Evolutionary conservation across 2,113 vertebrate species (phyloP).

Genomic region (Agelaius phoeniceus): DNA sequence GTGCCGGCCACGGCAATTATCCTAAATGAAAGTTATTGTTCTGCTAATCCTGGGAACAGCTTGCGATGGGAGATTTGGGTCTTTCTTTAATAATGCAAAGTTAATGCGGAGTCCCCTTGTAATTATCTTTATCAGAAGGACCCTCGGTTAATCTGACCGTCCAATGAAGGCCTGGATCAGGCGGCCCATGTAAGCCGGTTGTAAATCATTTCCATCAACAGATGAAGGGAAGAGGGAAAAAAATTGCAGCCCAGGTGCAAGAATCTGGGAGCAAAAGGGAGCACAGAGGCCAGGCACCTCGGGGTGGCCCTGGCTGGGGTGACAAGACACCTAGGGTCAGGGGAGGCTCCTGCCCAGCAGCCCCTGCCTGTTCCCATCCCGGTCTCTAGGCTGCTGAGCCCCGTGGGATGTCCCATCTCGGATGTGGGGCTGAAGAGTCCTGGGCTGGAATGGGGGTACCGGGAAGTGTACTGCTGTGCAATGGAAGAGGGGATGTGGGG

Average conservation of each 20-base stretch:
- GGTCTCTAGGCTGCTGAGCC: accelerated
- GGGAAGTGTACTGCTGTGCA: background rate
- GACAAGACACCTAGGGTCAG: background rate
- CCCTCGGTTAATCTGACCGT: conserved; percentile 74
- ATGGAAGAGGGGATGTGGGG: background rate
- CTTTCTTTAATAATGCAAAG: conserved; percentile 83
- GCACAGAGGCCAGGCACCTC: background rate
- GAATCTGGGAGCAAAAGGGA: conserved; percentile 56
- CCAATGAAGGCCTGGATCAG: conserved; percentile 66
- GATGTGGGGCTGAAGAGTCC: background rate
- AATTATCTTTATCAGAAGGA: conserved; percentile 82
- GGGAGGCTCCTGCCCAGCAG: background rate
- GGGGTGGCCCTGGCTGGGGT: accelerated
- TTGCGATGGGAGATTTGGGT: conserved; percentile 82
- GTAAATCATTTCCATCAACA: conserved; percentile 68
- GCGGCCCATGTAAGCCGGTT: conserved; percentile 67
- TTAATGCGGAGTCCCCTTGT: conserved; percentile 79
- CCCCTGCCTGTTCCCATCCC: background rate
- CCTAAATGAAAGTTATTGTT: conserved; percentile 85
- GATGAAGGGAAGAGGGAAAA: conserved; percentile 17
- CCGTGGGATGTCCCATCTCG: accelerated
- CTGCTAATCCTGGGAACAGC: conserved; percentile 82
- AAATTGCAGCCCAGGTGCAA: conserved; percentile 68
- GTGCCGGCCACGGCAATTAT: conserved; percentile 74
- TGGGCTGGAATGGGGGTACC: background rate